Evolutionary conservation across 2,797 vertebrate species (phyloP).

Genomic region (Myiotriccus ornatus): DNA sequence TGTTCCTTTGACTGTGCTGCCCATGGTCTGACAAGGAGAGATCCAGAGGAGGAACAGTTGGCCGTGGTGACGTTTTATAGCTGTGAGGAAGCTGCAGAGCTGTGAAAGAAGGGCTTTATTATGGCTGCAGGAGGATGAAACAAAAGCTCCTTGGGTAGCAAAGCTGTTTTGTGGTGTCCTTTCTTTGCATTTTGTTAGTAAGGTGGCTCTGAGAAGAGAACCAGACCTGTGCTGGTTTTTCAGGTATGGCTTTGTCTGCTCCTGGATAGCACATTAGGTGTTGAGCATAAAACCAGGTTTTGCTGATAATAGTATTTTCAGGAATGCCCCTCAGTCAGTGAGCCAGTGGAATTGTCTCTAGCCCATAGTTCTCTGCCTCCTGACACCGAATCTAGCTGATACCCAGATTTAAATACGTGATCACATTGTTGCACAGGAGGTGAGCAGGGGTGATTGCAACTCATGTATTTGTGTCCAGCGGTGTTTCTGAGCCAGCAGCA

Average conservation of each 20-base stretch:
- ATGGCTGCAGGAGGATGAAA: background rate
- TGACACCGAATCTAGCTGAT: background rate
- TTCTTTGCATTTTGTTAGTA: background rate
- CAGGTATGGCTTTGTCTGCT: background rate
- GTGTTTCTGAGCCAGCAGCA: background rate
- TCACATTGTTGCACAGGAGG: background rate
- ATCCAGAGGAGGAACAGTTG: background rate
- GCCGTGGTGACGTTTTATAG: background rate
- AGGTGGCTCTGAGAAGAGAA: background rate
- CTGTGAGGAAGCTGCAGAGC: background rate
- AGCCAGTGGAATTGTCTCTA: background rate
- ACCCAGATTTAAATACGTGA: background rate
- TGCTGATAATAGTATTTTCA: background rate
- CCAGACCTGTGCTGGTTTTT: background rate
- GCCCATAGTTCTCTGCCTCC: background rate
- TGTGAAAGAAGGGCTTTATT: background rate
- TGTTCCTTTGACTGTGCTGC: background rate
- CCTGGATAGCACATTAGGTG: background rate
- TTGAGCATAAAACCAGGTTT: background rate
- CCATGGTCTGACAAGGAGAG: fast-evolving
- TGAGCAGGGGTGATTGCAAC: background rate
- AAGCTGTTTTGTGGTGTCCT: background rate
- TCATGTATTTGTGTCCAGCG: background rate
- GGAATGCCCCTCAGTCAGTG: background rate
- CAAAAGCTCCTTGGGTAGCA: background rate